Conservation (phyloP, 1,140 invertebrate genomes). For the Drosophila malerkotliana region DNA sequence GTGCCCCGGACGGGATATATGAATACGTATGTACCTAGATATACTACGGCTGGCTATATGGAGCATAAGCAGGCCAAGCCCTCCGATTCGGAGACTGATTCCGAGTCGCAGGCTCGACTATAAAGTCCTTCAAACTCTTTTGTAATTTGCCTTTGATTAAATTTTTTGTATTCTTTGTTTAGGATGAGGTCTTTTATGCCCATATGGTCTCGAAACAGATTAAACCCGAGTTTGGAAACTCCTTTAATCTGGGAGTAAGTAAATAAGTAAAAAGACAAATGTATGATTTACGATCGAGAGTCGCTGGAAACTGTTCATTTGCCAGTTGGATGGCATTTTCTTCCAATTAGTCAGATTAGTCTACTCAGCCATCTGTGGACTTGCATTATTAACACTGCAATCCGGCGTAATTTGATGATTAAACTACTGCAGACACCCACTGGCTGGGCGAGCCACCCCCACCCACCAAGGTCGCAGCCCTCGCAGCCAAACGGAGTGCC, state of each 20-base stretch:
- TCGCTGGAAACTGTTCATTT: neutral
- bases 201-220: neutral
- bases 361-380: constrained; percentile 9
- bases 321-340: neutral
- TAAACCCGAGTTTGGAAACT: neutral
- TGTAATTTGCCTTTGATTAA: constrained; percentile 73
- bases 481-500: neutral
- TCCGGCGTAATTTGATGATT: constrained; percentile 38
- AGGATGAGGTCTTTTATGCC: constrained; percentile 11
- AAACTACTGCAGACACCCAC: constrained; percentile 2
- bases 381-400: constrained; percentile 44
- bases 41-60: constrained; percentile 2
- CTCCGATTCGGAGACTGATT: constrained; percentile 27
- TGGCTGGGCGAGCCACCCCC: neutral
- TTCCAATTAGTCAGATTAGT: constrained; percentile 29
- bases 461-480: constrained; percentile 37
- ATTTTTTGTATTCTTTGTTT: constrained; percentile 22
- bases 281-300: neutral
- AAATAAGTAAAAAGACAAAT: no score
- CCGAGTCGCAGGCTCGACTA: constrained; percentile 10
- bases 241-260: no score
- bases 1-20: constrained; percentile 44
- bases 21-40: constrained; percentile 1
- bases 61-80: constrained; percentile 19
- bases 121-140: constrained; percentile 31